phyloP scores from a whole-genome alignment of 2,888 invertebrate species.

The Tipula vernalis region DNA sequence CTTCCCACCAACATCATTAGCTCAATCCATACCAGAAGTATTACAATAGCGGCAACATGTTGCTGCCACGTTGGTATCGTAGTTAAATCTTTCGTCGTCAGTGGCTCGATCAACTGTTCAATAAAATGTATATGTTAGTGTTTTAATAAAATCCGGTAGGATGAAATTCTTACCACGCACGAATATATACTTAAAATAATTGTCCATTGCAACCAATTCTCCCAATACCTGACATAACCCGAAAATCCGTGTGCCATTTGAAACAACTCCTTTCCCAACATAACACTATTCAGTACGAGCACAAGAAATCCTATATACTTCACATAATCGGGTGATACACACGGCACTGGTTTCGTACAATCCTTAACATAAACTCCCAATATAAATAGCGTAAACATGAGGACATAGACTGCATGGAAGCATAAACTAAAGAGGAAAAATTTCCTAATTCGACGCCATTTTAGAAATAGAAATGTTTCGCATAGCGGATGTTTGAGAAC shows the following conservation, averaged over 20 bases:
- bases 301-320: slow-evolving; percentile 43
- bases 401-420: slow-evolving; percentile 64
- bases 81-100: slow-evolving; percentile 25
- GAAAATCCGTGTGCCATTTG: slow-evolving; percentile 55
- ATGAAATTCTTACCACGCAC: slow-evolving; percentile 43
- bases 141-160: background rate
- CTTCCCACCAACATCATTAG: slow-evolving; percentile 76
- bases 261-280: slow-evolving; percentile 56
- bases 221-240: slow-evolving; percentile 67
- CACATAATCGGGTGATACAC: slow-evolving; percentile 26
- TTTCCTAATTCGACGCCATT: slow-evolving; percentile 71
- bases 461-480: slow-evolving; percentile 70
- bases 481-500: slow-evolving; percentile 72
- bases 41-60: slow-evolving; percentile 65
- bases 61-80: slow-evolving; percentile 54
- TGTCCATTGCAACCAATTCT: slow-evolving; percentile 72
- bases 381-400: slow-evolving; percentile 60
- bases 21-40: slow-evolving; percentile 71
- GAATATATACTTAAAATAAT: slow-evolving; percentile 60
- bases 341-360: slow-evolving; percentile 23
- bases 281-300: slow-evolving; percentile 47
- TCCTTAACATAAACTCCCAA: slow-evolving; percentile 40
- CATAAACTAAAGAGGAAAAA: slow-evolving; percentile 68
- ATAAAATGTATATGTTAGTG: background rate
- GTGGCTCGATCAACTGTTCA: slow-evolving; percentile 20